Conservation (phyloP, 2,888 invertebrate genomes). For the Diaperis boleti region DNA sequence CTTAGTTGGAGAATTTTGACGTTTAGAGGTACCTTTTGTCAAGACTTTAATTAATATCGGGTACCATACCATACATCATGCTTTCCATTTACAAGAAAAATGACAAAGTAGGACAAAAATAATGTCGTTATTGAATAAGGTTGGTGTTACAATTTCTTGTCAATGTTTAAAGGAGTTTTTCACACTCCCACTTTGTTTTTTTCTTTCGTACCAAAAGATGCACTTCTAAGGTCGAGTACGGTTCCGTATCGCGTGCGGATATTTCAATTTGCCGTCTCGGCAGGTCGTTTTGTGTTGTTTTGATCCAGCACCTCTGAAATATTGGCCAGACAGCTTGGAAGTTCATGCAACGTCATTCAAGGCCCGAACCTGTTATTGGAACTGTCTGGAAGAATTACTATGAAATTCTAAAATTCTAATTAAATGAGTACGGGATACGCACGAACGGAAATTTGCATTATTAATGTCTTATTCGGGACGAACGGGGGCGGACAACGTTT, state of each 20-base stretch:
- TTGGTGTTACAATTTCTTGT: no score
- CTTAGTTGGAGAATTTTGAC: no score
- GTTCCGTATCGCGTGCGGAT: constrained; percentile 41
- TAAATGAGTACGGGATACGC: constrained; percentile 43
- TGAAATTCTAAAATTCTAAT: constrained; percentile 52
- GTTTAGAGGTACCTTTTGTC: no score
- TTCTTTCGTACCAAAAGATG: no score
- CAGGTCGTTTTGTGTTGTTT: constrained; percentile 61
- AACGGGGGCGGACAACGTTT: constrained; percentile 9
- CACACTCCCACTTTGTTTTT: no score
- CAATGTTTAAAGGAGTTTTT: no score
- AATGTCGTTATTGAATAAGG: no score
- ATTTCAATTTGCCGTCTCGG: constrained; percentile 46
- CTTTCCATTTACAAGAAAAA: no score
- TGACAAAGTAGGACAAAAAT: no score
- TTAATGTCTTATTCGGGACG: constrained; percentile 47
- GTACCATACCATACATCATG: no score
- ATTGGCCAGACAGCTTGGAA: constrained; percentile 53
- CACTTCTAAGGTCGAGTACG: no score
- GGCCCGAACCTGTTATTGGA: constrained; percentile 49
- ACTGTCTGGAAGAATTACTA: constrained; percentile 51
- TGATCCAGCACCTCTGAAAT: constrained; percentile 59
- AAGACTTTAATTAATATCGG: no score
- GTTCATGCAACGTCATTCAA: constrained; percentile 54
- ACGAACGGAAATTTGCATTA: constrained; percentile 49